Conservation (phyloP, 2,113 vertebrate genomes). For the Neotoma lepida region DNA sequence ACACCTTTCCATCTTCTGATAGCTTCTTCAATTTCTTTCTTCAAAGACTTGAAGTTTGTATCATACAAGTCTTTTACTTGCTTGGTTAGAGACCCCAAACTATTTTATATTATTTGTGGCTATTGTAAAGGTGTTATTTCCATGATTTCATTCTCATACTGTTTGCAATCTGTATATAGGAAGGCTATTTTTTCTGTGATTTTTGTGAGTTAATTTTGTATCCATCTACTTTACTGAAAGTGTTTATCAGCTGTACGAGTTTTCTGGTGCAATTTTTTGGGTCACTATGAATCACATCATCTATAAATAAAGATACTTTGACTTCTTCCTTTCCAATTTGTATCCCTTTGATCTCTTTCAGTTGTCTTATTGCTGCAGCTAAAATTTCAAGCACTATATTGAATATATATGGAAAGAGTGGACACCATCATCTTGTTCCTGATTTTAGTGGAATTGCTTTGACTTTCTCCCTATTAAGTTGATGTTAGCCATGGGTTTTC, state of each 20-base stretch:
- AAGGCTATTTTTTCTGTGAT: too few species aligned
- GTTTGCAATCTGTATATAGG: not conserved
- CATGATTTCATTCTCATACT: not conserved
- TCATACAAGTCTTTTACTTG: too few species aligned
- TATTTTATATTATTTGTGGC: too few species aligned
- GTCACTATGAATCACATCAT: not conserved
- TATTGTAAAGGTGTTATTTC: too few species aligned
- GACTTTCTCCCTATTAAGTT: not conserved
- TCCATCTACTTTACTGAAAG: not conserved
- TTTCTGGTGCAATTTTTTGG: not conserved
- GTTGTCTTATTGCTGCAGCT: not conserved
- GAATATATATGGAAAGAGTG: not conserved
- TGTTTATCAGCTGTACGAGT: not conserved
- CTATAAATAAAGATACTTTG: not conserved
- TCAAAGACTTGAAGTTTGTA: too few species aligned
- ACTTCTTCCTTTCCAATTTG: not conserved
- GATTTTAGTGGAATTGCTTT: not conserved
- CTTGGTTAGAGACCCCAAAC: too few species aligned
- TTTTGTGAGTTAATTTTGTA: not conserved
- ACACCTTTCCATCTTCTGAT: too few species aligned
- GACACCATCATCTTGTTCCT: not conserved
- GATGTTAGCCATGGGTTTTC: not conserved
- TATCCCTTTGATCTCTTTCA: not conserved
- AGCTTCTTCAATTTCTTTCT: too few species aligned
- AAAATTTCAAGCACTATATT: not conserved